Base-by-base conservation (phyloP, 2,113 vertebrate genomes). In the Cacatua alba region DNA sequence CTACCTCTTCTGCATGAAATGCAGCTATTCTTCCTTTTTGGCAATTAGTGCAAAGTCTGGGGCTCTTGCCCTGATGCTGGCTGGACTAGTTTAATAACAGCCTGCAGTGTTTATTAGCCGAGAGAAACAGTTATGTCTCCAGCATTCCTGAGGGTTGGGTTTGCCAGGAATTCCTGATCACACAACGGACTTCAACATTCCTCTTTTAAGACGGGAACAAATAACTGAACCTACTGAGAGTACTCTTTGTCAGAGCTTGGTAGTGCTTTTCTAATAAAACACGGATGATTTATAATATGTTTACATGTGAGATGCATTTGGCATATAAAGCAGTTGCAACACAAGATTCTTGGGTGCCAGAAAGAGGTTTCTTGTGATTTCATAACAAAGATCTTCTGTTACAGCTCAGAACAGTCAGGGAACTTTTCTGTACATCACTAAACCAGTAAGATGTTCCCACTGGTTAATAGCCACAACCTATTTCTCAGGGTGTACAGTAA, bases 221-320 rank as follows among this genome's bases (percentile, higher is more conserved):
- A 96, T 69, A 93, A 74, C 82, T 70, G 94, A 85, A 94, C 75
- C 67, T 96, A 85, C 72, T 95, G 63, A 96, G 92, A 90, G 57
- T 91, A 94, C 24, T 51, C 90, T 88, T 96, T 97, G 69, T 97
- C 95, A 96, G 88, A 89, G 69, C 31, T 92, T 71, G 60, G 84
- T 92, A 88, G 87, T 77, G 53, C 23, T 88, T 95, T 95, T 65
- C 76, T 91, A 97, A 96, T 97, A 95, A 97, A 97, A 95, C 70
- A 74, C 25, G 53, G 69, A 78, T 96, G 96, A 98, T 97, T 97
- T 97, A 96, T 93, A 88, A 44, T 78, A 92, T 68, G 68, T 51
- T 59, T 89, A 95, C 89, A 94, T 69, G 72, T 43, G 78, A 96
- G 44, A 84, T 10, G 83, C 53, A 89, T 86, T 94, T 85, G 64